These are phyloP conservation scores for Pachyseris speciosa DNA, from an alignment of 64 coral and sea anemone species.

Conservation along the genomic window DNA sequence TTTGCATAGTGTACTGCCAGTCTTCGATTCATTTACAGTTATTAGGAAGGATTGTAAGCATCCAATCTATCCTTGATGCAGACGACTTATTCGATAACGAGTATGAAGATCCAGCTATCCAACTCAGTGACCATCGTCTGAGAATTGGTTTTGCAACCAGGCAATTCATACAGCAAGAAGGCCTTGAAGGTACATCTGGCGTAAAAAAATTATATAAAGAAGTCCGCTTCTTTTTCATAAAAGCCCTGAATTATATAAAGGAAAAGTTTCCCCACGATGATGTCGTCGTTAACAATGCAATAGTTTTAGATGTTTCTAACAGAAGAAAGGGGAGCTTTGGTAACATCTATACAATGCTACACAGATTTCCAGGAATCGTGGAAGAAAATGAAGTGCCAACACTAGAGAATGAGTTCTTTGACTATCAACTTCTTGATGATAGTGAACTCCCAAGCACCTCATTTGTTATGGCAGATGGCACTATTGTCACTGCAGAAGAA, in stretches of 20 bases:
- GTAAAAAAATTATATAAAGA: conserved; percentile 52
- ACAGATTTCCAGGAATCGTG: conserved; percentile 56
- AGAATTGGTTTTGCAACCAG: conserved; percentile 66
- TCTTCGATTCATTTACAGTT: conserved; percentile 58
- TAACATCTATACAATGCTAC: conserved; percentile 41
- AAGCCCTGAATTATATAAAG: conserved; percentile 57
- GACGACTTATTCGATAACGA: conserved; percentile 30
- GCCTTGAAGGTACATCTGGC: conserved; percentile 51
- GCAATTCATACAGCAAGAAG: conserved; percentile 48
- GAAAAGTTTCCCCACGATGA: conserved; percentile 57
- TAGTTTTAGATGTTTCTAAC: conserved; percentile 52
- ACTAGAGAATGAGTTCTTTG: conserved; percentile 54
- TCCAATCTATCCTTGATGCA: conserved; percentile 48
- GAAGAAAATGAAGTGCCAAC: conserved; percentile 55
- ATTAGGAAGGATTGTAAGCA: conserved; percentile 57
- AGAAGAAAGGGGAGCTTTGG: conserved; percentile 1
- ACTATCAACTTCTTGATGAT: conserved; percentile 59
- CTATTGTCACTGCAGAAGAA: conserved; percentile 31
- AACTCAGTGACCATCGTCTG: conserved; percentile 45
- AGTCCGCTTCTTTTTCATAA: conserved; percentile 52
- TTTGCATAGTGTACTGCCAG: conserved; percentile 65
- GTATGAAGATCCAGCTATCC: conserved; percentile 47
- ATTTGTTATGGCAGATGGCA: conserved; percentile 30
- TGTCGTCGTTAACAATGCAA: conserved; percentile 57
- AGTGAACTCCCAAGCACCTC: conserved; percentile 34